Evolutionary conservation across 1,140 invertebrate species (phyloP).

Genomic region (Diorhabda elongata): DNA sequence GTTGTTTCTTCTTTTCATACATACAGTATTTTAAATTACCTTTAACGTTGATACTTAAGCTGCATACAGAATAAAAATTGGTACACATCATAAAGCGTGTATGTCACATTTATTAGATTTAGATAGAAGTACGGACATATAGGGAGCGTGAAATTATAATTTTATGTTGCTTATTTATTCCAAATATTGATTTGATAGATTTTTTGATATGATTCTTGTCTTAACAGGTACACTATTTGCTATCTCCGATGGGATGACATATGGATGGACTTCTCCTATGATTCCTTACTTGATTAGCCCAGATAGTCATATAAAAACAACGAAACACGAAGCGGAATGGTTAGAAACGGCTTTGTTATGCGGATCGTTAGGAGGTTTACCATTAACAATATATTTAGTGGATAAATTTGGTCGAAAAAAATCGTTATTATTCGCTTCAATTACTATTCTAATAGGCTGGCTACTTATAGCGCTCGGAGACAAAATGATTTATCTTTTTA

Average conservation of each 20-base stretch:
- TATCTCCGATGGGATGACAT: conserved; percentile 38
- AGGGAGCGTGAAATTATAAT: too few species aligned
- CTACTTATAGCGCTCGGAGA: conserved; percentile 34
- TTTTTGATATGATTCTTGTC: too few species aligned
- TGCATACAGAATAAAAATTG: too few species aligned
- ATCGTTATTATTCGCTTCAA: conserved; percentile 54
- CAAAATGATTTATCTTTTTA: conserved; percentile 29
- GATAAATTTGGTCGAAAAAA: conserved; percentile 62
- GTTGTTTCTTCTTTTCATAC: too few species aligned
- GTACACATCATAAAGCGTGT: too few species aligned
- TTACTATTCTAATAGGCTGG: conserved; percentile 63
- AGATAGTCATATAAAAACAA: conserved; percentile 39
- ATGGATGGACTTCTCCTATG: conserved; percentile 61
- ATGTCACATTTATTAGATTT: too few species aligned
- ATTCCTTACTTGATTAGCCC: conserved; percentile 49
- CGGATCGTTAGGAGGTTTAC: conserved; percentile 57
- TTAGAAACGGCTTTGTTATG: conserved; percentile 58
- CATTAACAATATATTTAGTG: conserved; percentile 52
- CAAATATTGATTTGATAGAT: too few species aligned
- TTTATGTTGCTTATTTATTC: too few species aligned
- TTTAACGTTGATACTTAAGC: too few species aligned
- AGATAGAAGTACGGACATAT: too few species aligned
- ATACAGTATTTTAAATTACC: too few species aligned
- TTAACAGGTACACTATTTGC: not conserved
- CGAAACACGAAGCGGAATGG: conserved; percentile 52